Evolutionary conservation across 1,140 invertebrate genomes (phyloP).

Genomic region (Asbolus verrucosus): DNA sequence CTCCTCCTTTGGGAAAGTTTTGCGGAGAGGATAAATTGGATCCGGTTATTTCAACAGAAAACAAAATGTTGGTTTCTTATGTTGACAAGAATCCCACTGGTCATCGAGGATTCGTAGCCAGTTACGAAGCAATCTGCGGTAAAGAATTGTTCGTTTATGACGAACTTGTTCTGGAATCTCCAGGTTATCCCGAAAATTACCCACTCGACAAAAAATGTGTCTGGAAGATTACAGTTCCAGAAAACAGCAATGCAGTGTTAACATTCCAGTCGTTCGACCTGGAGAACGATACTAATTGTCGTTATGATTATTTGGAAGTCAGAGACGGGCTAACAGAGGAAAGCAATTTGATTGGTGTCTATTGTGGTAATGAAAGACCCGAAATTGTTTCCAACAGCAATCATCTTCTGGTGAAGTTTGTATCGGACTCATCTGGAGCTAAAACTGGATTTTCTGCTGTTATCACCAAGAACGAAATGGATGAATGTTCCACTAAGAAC

Average conservation of each 20-base stretch:
- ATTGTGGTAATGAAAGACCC: constrained; percentile 92
- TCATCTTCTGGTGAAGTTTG: constrained; percentile 92
- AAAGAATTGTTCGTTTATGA: constrained; percentile 85
- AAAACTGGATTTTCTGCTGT: constrained; percentile 93
- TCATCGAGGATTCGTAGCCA: neutral
- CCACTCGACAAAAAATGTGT: constrained; percentile 93
- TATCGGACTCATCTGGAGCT: constrained; percentile 96
- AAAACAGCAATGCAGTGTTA: constrained; percentile 83
- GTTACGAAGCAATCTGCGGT: constrained; percentile 84
- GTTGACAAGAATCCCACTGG: constrained; percentile 72
- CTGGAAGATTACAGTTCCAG: constrained; percentile 91
- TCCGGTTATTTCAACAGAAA: constrained; percentile 80
- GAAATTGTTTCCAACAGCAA: constrained; percentile 87
- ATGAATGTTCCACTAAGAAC: constrained; percentile 78
- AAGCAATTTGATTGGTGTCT: constrained; percentile 86
- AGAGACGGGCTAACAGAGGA: too few species aligned
- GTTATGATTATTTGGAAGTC: constrained; percentile 94
- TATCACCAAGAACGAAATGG: constrained; percentile 95
- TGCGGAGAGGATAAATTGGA: constrained; percentile 83
- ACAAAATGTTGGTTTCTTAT: constrained; percentile 86
- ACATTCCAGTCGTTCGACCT: constrained; percentile 87
- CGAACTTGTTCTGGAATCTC: constrained; percentile 88
- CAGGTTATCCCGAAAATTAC: constrained; percentile 96
- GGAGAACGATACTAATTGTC: constrained; percentile 96
- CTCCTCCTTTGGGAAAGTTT: constrained; percentile 82